phyloP scores from a whole-genome alignment of 2,113 vertebrate species.

The Cygnus buccinator region DNA sequence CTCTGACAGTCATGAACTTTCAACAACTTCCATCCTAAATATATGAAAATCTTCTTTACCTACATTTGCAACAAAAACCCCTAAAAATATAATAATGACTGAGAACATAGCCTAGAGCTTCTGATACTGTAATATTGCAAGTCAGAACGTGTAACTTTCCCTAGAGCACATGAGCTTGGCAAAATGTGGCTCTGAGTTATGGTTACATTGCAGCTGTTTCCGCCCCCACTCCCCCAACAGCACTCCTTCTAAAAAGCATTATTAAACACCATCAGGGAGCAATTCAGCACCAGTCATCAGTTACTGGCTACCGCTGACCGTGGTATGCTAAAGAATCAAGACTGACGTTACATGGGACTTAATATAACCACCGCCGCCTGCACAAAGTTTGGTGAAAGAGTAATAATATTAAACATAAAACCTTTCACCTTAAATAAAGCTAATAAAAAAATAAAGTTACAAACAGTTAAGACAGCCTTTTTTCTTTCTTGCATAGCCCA shows the following conservation, averaged over 20 bases:
- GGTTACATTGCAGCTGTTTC: background rate
- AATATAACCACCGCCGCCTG: background rate
- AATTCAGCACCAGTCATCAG: background rate
- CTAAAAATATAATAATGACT: background rate
- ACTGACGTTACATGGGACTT: background rate
- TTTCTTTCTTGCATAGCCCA: background rate
- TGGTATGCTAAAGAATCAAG: too few species aligned
- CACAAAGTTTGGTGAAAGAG: background rate
- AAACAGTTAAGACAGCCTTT: background rate
- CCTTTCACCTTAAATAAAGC: too few species aligned
- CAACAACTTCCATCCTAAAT: background rate
- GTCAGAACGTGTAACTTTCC: accelerated
- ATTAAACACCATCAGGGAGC: background rate
- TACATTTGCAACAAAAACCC: background rate
- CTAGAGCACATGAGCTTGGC: background rate
- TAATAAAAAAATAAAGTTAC: background rate
- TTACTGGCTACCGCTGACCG: background rate
- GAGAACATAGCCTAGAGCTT: background rate
- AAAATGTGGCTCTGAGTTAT: background rate
- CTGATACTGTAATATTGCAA: accelerated
- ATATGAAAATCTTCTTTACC: background rate
- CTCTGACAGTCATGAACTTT: accelerated
- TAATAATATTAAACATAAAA: background rate
- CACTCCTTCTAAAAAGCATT: background rate
- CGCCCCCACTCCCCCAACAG: background rate